phyloP scores from a whole-genome alignment of 2,797 vertebrate species.

The Hafferia zeledoni region DNA sequence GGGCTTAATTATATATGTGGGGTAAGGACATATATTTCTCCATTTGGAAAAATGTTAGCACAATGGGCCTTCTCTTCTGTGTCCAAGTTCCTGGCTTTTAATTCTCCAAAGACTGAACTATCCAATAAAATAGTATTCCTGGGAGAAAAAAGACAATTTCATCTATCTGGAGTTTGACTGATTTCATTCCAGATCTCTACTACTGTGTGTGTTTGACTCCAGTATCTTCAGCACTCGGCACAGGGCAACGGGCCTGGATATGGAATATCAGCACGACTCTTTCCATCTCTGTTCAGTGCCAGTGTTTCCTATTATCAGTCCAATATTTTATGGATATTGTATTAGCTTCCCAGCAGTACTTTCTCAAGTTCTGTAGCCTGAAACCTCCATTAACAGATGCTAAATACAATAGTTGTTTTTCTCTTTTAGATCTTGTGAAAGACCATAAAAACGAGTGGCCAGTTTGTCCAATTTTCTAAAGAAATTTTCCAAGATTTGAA shows the following conservation, averaged over 20 bases:
- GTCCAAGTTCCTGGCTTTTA: slow-evolving; percentile 11
- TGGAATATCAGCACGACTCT: slow-evolving; percentile 40
- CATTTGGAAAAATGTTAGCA: slow-evolving; percentile 4
- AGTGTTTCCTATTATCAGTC: slow-evolving; percentile 70
- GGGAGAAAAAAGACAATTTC: neutral
- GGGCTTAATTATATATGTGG: neutral
- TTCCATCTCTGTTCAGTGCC: slow-evolving; percentile 58
- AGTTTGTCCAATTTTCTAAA: slow-evolving; percentile 66
- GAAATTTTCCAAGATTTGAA: slow-evolving; percentile 69
- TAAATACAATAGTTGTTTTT: slow-evolving; percentile 70
- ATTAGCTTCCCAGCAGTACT: slow-evolving; percentile 58
- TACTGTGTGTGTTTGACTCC: slow-evolving; percentile 17
- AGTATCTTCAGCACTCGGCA: slow-evolving; percentile 7
- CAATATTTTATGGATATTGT: slow-evolving; percentile 57
- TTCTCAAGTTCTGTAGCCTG: slow-evolving; percentile 59
- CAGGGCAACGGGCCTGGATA: slow-evolving; percentile 17
- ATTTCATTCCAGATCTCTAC: slow-evolving; percentile 33
- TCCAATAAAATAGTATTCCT: neutral
- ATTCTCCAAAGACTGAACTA: neutral
- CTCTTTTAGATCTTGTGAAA: slow-evolving; percentile 53
- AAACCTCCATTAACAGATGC: slow-evolving; percentile 67
- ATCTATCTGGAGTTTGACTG: neutral
- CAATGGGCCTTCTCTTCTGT: neutral
- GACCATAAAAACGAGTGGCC: slow-evolving; percentile 59
- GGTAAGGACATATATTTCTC: neutral